These are phyloP conservation scores for Caracal caracal DNA, from an alignment of 2,113 vertebrate species.

Conservation along the genomic window DNA sequence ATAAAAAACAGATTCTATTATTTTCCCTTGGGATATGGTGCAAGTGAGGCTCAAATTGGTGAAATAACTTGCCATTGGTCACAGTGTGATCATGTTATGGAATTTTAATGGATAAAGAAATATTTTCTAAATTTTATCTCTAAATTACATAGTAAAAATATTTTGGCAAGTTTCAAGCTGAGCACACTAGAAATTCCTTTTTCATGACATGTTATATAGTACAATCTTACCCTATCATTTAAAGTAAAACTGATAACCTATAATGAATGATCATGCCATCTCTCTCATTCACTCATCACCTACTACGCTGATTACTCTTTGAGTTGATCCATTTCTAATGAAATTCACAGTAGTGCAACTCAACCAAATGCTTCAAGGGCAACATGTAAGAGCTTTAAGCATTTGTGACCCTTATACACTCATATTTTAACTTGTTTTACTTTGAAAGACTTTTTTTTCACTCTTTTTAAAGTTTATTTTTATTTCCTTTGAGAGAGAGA, in stretches of 20 bases:
- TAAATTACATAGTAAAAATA: neutral
- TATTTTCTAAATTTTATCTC: constrained; percentile 22
- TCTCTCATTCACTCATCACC: neutral
- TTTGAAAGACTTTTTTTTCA: neutral
- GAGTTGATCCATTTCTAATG: neutral
- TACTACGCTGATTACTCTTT: neutral
- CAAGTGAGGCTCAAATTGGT: neutral
- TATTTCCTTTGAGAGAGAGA: too few species aligned
- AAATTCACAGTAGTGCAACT: neutral
- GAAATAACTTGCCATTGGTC: neutral
- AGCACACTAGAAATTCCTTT: neutral
- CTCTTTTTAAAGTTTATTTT: too few species aligned
- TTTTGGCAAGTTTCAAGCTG: neutral
- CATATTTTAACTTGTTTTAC: neutral
- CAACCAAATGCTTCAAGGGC: neutral
- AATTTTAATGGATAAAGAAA: constrained; percentile 16
- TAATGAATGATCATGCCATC: neutral
- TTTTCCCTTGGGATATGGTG: neutral
- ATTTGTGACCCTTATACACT: fast-evolving
- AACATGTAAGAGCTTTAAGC: neutral
- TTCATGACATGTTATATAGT: neutral
- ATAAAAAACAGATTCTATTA: constrained; percentile 1
- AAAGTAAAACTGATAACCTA: neutral
- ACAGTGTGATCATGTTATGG: neutral
- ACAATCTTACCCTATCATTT: neutral